phyloP scores from a whole-genome alignment of 2,888 invertebrate species.

The Leptopterna dolabrata region DNA sequence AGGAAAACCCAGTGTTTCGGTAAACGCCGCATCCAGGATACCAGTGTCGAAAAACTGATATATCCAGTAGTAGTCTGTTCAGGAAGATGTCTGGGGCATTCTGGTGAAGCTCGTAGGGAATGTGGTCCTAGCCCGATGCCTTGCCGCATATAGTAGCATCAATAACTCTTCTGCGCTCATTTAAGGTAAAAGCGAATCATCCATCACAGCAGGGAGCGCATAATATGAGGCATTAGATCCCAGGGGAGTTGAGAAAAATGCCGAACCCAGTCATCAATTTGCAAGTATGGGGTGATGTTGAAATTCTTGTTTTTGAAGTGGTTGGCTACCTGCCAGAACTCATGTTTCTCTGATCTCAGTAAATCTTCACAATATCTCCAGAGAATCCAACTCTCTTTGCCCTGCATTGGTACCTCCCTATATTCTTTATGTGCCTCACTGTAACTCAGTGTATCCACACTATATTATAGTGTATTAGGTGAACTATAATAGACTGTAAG shows the following conservation, averaged over 20 bases:
- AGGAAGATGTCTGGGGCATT: too few species aligned
- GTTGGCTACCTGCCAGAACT: conserved; percentile 28
- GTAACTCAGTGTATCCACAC: too few species aligned
- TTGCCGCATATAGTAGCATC: too few species aligned
- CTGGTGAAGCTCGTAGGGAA: too few species aligned
- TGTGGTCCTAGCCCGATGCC: too few species aligned
- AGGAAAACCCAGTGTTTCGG: too few species aligned
- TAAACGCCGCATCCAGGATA: too few species aligned
- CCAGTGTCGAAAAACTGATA: too few species aligned
- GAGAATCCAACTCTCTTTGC: not conserved
- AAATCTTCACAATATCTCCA: not conserved
- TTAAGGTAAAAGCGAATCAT: conserved; percentile 1
- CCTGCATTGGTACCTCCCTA: not conserved
- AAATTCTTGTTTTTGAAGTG: not conserved
- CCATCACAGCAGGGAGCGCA: not conserved
- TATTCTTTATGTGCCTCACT: not conserved
- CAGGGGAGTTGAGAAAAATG: not conserved
- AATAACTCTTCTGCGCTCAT: too few species aligned
- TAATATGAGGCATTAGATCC: not conserved
- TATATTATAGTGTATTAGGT: too few species aligned
- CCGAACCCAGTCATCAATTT: not conserved
- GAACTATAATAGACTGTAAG: too few species aligned
- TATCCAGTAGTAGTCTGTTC: too few species aligned
- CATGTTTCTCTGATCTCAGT: not conserved
- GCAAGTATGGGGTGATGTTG: not conserved